Conservation (phyloP, 2,797 vertebrate genomes). For the Apogon hyalosoma region DNA sequence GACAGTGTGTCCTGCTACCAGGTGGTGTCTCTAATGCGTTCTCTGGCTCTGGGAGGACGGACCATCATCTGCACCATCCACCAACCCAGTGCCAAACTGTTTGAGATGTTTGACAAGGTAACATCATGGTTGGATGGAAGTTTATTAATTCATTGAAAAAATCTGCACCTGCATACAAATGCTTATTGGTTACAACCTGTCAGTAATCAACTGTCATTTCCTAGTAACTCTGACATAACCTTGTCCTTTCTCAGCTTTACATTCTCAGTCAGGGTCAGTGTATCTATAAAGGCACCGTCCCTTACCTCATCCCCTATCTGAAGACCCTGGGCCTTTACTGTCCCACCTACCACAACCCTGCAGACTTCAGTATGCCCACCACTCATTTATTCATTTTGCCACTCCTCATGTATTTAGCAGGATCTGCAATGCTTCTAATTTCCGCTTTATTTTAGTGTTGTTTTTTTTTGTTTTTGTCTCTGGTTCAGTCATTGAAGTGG, state of each 20-base stretch:
- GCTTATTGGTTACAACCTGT: neutral
- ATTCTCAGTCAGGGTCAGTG: constrained; percentile 97
- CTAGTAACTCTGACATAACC: neutral
- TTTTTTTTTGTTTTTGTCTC: constrained; percentile 7
- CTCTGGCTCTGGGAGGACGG: constrained; percentile 91
- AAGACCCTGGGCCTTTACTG: constrained; percentile 92
- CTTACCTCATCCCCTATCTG: constrained; percentile 93
- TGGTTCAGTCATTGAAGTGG: constrained; percentile 91
- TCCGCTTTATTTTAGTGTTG: neutral
- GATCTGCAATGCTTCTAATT: neutral
- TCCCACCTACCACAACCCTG: constrained; percentile 95
- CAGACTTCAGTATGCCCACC: constrained; percentile 84
- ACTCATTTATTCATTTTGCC: neutral
- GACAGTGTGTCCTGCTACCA: constrained; percentile 96
- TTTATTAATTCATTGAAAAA: neutral
- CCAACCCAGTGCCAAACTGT: constrained; percentile 96
- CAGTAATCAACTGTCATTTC: neutral
- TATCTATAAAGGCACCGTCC: constrained; percentile 93
- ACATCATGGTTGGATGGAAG: neutral
- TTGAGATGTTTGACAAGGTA: constrained; percentile 97
- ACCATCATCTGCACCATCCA: constrained; percentile 98
- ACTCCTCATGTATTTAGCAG: neutral
- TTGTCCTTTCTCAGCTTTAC: constrained; percentile 87
- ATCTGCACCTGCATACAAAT: neutral
- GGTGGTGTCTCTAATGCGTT: constrained; percentile 93